Evolutionary conservation across 2,113 vertebrate genomes (phyloP), one percentile per base, ranked within the genome.

Genomic region (Paratilapia polleni): DNA sequence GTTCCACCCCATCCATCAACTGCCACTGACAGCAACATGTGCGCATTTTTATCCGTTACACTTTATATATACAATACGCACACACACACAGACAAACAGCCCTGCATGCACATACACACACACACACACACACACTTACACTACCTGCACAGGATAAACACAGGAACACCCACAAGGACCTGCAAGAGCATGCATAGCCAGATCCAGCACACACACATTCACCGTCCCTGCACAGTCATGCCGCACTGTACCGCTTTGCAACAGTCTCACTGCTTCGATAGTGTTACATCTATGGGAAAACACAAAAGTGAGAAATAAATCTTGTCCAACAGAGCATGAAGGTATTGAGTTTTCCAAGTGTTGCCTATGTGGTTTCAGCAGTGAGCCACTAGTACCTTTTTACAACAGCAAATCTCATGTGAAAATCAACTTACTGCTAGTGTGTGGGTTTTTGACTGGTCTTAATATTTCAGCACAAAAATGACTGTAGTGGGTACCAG

Each of bases 1-100:
- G 91, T 93, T 94, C 88, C 84, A 86, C 84, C 74, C 84, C 90
- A 94, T 96, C 89, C 85, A 93, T 95, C 93, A 96, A 70, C 49
- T 10, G 1, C 78, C 56, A 57, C 80, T 92, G 94, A 94, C 92
- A 83, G 91, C 75, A 89, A 85, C 88, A 92, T 89, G 91, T 92
- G 91, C 89, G 83, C 82, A 80, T 83, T 89, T 93, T 85, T 83
- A 89, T 82, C 74, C 26, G 36, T 83, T 77, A 60, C 76, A 64
- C 68, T 75, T 83, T 77, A 58, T 57, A 68, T 80, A 64, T 82
- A 57, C 38, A 57, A 19, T 2, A 66, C 56, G 6, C 17, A 52
- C 52, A 36, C 66, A 87, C 77, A 61, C 9, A 52, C 36, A 24
- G 19, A 76, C 54, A 63, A 22, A 10, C 15, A 56, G 52, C 26